Percentiles rank a stretch among this genome's conserved stretches.
phyloP scores from a whole-genome alignment of 2,113 vertebrate genomes.

The Pipa parva region DNA sequence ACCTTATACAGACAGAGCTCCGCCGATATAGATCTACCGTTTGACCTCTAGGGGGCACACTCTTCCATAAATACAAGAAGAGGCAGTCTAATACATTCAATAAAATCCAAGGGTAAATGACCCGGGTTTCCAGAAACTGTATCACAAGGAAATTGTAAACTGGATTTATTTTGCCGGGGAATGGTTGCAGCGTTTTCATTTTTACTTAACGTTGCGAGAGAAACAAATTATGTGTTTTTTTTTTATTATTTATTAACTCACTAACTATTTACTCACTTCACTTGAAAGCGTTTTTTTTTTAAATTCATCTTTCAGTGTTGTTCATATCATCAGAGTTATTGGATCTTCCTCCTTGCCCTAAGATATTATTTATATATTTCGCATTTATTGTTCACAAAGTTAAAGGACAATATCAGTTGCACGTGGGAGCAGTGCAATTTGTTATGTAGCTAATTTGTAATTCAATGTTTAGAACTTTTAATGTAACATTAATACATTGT shows the following conservation, averaged over 20 bases:
- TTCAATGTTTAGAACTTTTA: too few species aligned
- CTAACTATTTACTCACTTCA: conserved; percentile 3
- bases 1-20: not conserved
- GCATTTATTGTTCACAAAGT: conserved; percentile 38
- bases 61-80: conserved; percentile 28
- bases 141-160: conserved; percentile 38
- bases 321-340: conserved; percentile 46
- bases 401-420: conserved; percentile 41
- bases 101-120: not conserved
- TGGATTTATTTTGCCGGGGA: conserved; percentile 37
- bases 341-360: conserved; percentile 44
- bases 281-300: conserved; percentile 49
- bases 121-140: not conserved
- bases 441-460: too few species aligned
- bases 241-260: too few species aligned
- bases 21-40: conserved; percentile 25
- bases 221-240: too few species aligned
- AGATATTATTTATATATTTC: conserved; percentile 41
- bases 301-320: conserved; percentile 48
- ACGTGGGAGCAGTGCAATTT: too few species aligned
- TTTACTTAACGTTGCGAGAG: conserved; percentile 45
- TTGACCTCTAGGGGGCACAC: conserved; percentile 36
- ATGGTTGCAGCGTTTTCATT: conserved; percentile 43
- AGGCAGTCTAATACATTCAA: not conserved
- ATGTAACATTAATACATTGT: conserved; percentile 47